Conservation (phyloP, 30 jellyfish, hydroid and myxozoan species). For the Turritopsis dohrnii region DNA sequence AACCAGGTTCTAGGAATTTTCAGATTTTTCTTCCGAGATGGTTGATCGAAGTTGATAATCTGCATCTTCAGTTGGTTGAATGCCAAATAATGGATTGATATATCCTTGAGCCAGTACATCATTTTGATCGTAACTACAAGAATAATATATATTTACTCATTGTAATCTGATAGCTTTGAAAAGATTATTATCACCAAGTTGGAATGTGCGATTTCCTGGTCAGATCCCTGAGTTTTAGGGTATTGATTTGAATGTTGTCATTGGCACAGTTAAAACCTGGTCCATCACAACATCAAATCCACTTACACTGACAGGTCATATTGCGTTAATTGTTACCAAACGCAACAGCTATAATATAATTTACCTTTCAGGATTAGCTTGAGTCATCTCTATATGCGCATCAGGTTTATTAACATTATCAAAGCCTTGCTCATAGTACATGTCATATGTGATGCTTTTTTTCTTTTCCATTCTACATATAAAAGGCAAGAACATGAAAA, state of each 20-base stretch:
- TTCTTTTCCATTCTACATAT: neutral
- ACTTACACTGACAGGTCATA: too few relatives aligned
- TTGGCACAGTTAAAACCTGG: too few relatives aligned
- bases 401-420: neutral
- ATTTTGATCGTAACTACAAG: neutral
- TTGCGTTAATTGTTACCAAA: too few relatives aligned
- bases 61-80: conserved; percentile 5
- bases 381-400: neutral
- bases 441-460: neutral
- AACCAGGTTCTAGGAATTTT: neutral
- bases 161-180: neutral
- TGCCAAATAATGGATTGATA: conserved; percentile 8
- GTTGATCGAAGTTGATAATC: neutral
- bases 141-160: neutral
- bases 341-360: neutral
- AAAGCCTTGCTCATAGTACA: conserved; percentile 6
- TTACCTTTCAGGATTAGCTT: neutral
- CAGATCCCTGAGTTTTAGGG: neutral
- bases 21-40: neutral
- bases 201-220: neutral
- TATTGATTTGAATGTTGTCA: too few relatives aligned
- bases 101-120: neutral
- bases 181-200: neutral
- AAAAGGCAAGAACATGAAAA: neutral
- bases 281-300: too few relatives aligned